Percentiles rank a stretch among this genome's conserved stretches.
Evolutionary conservation across 2,113 vertebrate species (phyloP).

Genomic region (Tenrec ecaudatus): DNA sequence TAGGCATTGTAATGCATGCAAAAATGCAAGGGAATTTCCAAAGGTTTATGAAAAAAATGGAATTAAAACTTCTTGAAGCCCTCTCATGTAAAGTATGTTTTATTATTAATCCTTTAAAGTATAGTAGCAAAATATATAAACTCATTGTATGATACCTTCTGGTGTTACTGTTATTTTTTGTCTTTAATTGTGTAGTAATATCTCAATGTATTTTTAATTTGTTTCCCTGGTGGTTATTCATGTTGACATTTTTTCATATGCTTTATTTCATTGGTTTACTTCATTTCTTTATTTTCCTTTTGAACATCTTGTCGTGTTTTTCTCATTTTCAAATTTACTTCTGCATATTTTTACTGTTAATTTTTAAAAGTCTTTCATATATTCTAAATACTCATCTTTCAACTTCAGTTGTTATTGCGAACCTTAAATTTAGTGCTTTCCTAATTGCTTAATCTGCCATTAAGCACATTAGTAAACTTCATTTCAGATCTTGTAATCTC

Average conservation of each 20-base stretch:
- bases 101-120: no score
- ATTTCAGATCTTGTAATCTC: not conserved
- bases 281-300: not conserved
- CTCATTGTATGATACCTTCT: no score
- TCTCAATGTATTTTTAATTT: not conserved
- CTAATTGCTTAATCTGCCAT: not conserved
- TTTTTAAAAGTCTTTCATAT: not conserved
- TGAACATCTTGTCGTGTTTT: not conserved
- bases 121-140: no score
- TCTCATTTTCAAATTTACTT: not conserved
- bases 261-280: not conserved
- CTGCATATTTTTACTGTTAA: not conserved
- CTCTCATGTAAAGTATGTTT: no score
- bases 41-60: no score
- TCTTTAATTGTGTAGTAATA: no score
- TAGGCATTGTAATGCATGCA: no score
- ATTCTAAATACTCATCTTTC: not conserved
- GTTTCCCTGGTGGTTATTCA: not conserved
- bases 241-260: not conserved
- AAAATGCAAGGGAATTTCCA: no score
- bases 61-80: no score
- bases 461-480: not conserved
- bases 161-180: no score
- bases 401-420: not conserved
- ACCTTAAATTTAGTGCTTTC: not conserved